These are phyloP conservation scores for Heliothis virescens DNA, from an alignment of 1,140 invertebrate species.

Conservation along the genomic window DNA sequence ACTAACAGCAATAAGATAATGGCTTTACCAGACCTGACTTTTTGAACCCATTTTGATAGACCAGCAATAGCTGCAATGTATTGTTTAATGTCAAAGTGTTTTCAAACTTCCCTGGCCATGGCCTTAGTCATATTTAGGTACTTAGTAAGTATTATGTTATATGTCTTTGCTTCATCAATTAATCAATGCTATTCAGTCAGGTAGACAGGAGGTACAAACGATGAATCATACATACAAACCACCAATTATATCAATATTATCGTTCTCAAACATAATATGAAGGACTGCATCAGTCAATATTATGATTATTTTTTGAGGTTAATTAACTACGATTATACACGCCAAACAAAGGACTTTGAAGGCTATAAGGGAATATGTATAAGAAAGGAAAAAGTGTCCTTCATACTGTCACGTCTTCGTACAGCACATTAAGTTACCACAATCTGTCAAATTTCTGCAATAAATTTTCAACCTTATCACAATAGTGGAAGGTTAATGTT, in stretches of 20 bases:
- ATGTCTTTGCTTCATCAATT: neutral
- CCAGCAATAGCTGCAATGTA: no score
- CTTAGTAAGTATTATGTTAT: no score
- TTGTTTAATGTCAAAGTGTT: neutral
- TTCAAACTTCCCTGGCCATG: neutral
- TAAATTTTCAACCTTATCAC: no score
- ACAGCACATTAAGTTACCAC: no score
- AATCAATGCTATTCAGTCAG: neutral
- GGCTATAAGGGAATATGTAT: neutral
- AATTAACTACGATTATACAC: slow-evolving; percentile 11
- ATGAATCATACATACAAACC: neutral
- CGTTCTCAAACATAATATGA: slow-evolving; percentile 22
- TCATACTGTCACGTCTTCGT: no score
- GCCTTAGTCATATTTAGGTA: neutral
- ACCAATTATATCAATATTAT: slow-evolving; percentile 29
- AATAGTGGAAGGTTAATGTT: no score
- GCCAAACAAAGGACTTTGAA: neutral
- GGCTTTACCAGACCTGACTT: no score
- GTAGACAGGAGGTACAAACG: neutral
- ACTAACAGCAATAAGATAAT: no score
- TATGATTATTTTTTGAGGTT: slow-evolving; percentile 4
- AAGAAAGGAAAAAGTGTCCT: no score
- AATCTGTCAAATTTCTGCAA: no score
- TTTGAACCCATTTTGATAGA: no score
- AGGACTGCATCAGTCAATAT: slow-evolving; percentile 11